Evolutionary conservation across 2,888 invertebrate genomes (phyloP).

Genomic region (Caenorhabditis sp.): DNA sequence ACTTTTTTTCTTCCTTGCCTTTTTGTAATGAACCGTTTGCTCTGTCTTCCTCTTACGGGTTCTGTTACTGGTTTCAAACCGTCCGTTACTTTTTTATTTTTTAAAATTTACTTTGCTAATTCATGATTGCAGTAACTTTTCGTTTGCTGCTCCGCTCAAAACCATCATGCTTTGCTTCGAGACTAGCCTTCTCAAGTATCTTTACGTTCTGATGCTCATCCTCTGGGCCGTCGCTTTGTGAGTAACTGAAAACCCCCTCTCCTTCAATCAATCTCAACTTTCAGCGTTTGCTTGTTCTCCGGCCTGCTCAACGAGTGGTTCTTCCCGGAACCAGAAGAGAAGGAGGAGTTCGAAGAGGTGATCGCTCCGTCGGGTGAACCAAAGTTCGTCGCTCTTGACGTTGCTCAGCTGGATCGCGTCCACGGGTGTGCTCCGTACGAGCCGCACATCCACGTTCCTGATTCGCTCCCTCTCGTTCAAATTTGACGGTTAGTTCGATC

Average conservation of each 20-base stretch:
- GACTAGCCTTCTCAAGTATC: conserved; percentile 9
- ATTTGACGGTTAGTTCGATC: conserved; percentile 1
- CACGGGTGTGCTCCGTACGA: not conserved
- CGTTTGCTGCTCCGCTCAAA: too few relatives aligned
- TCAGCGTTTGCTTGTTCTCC: conserved; percentile 7
- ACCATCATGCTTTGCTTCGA: conserved; percentile 1
- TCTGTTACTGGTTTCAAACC: too few relatives aligned
- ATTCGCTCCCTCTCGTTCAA: not conserved
- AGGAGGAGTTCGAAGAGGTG: conserved; percentile 11
- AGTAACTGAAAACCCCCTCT: not conserved
- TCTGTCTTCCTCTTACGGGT: too few relatives aligned
- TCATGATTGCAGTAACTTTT: not conserved
- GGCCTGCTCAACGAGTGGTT: conserved; percentile 6
- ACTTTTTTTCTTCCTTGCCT: too few relatives aligned
- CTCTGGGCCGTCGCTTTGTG: conserved; percentile 20
- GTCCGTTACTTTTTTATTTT: too few relatives aligned
- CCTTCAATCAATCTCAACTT: not conserved
- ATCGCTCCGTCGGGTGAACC: not conserved
- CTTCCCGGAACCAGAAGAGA: conserved; percentile 10
- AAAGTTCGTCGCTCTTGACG: conserved; percentile 10
- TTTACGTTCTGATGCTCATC: conserved; percentile 15
- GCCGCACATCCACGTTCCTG: not conserved
- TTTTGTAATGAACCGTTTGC: too few relatives aligned
- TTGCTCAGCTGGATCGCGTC: conserved; percentile 5
- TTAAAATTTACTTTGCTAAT: not conserved